phyloP scores from a whole-genome alignment of 2,797 vertebrate species.

The Allobates femoralis region DNA sequence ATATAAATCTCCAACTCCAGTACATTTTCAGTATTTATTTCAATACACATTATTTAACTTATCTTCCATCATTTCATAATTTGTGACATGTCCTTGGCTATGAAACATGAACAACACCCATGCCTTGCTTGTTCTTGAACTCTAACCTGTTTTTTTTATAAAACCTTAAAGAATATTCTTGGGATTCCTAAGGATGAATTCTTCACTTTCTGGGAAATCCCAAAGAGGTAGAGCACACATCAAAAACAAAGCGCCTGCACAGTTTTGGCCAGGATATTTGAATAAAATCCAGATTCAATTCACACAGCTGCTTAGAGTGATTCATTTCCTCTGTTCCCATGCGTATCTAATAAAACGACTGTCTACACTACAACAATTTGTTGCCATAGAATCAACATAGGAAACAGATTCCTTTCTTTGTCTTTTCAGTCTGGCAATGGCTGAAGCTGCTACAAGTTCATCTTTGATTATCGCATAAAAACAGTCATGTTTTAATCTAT shows the following conservation, averaged over 20 bases:
- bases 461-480: slow-evolving; percentile 30
- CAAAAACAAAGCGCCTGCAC: slow-evolving; percentile 31
- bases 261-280: slow-evolving; percentile 38
- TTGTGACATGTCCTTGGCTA: neutral
- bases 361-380: slow-evolving; percentile 62
- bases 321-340: slow-evolving; percentile 76
- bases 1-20: neutral
- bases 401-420: slow-evolving; percentile 21
- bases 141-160: neutral
- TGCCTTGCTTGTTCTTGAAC: slow-evolving; percentile 14
- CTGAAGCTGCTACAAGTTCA: neutral
- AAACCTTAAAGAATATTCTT: neutral
- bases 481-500: slow-evolving; percentile 5
- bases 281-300: slow-evolving; percentile 49
- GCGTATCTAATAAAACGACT: slow-evolving; percentile 67
- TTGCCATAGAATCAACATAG: slow-evolving; percentile 65
- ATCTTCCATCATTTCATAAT: neutral
- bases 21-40: neutral
- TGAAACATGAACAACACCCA: neutral
- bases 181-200: slow-evolving; percentile 15
- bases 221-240: slow-evolving; percentile 29
- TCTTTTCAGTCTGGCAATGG: neutral
- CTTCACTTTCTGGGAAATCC: slow-evolving; percentile 48
- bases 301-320: slow-evolving; percentile 76
- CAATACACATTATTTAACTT: neutral